Conservation (phyloP, 2,113 vertebrate species). For the Maccullochella peelii region DNA sequence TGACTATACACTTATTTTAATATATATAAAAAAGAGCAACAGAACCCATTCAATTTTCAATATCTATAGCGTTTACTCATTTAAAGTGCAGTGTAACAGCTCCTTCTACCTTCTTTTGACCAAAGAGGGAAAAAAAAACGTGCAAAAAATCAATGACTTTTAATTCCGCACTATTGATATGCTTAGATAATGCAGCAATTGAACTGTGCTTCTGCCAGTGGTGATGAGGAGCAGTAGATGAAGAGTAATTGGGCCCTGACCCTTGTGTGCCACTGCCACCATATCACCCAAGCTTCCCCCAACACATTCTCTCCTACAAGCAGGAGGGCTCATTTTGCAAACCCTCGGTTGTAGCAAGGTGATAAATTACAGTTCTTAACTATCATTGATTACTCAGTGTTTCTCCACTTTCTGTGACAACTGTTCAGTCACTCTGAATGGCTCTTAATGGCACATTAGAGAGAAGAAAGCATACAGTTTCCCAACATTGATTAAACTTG, state of each 20-base stretch:
- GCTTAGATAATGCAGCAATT: slow-evolving; percentile 82
- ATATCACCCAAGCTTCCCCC: slow-evolving; percentile 68
- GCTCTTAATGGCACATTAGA: slow-evolving; percentile 93
- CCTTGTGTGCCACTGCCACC: slow-evolving; percentile 71
- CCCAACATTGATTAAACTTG: slow-evolving; percentile 84
- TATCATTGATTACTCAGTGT: slow-evolving; percentile 97
- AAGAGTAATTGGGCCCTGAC: slow-evolving; percentile 87
- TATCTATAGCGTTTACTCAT: slow-evolving; percentile 11
- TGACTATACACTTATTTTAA: slow-evolving; percentile 26
- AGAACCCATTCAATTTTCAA: slow-evolving; percentile 14
- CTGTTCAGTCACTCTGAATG: slow-evolving; percentile 94
- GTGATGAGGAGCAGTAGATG: slow-evolving; percentile 82
- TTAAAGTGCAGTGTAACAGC: slow-evolving; percentile 53
- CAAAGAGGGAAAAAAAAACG: slow-evolving; percentile 39
- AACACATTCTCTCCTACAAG: slow-evolving; percentile 63
- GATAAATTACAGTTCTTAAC: slow-evolving; percentile 99
- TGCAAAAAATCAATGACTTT: slow-evolving; percentile 83
- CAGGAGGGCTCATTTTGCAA: slow-evolving; percentile 85
- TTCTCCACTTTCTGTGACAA: slow-evolving; percentile 92
- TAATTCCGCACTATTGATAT: slow-evolving; percentile 84
- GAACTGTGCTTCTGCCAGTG: slow-evolving; percentile 80
- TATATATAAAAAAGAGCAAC: slow-evolving; percentile 12
- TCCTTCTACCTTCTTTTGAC: slow-evolving; percentile 60
- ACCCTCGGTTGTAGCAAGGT: slow-evolving; percentile 93
- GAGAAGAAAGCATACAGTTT: slow-evolving; percentile 83